A percentile compares a stretch with the other conserved stretches of the same genome.
phyloP scores from a whole-genome alignment of 2,113 vertebrate genomes.

The Ardeotis arabs region DNA sequence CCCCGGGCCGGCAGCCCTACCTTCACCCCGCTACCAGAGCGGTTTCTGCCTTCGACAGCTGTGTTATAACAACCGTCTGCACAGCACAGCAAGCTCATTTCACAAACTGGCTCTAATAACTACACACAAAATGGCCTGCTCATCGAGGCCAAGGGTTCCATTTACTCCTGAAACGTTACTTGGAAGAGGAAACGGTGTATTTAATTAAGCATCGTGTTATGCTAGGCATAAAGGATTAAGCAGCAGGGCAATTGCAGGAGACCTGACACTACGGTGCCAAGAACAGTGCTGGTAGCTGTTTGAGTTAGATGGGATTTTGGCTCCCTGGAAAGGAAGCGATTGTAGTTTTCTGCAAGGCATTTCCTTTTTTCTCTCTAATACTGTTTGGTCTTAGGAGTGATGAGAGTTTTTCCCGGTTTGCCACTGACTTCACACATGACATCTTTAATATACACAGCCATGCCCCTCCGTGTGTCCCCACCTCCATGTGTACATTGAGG shows the following conservation, averaged over 20 bases:
- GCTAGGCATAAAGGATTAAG: neutral
- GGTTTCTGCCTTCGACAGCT: neutral
- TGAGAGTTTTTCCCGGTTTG: neutral
- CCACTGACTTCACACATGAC: neutral
- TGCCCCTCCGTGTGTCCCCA: neutral
- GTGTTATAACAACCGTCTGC: neutral
- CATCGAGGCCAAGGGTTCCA: neutral
- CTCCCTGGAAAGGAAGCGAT: neutral
- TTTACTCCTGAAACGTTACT: neutral
- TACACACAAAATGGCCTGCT: neutral
- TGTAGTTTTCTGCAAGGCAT: neutral
- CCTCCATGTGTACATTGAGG: neutral
- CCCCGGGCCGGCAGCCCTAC: neutral
- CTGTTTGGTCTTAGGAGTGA: neutral
- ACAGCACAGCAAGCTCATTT: neutral
- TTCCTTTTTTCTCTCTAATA: neutral
- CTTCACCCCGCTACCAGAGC: fast-evolving
- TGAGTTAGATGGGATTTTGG: neutral
- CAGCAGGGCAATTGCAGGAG: neutral
- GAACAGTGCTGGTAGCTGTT: neutral
- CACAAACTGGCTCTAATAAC: neutral
- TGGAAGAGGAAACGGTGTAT: neutral
- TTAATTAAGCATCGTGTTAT: slow-evolving; percentile 3
- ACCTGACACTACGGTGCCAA: neutral
- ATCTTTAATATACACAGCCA: neutral